Evolutionary conservation across 2,113 vertebrate species (phyloP), one percentile per base, ranked within the genome.

Genomic region (Gavia stellata): DNA sequence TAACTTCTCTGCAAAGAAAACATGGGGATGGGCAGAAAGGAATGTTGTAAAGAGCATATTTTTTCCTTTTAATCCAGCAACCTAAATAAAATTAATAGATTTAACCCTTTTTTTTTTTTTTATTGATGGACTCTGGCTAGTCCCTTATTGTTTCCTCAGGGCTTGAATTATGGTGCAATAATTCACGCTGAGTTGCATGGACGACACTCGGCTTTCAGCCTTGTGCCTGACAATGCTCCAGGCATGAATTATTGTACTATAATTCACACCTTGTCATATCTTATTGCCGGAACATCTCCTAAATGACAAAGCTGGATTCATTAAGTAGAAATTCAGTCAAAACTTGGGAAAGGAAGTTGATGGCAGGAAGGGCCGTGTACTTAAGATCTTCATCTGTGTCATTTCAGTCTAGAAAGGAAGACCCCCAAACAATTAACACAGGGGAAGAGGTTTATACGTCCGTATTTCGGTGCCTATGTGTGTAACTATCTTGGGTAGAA

Each of bases 321-420:
- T 98, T 98, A 97, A 97, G 94, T 94, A 92, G 96, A 97, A 98
- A 97, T 97, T 97, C 97, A 98, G 97, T 97, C 96, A 97, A 95
- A 98, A 97, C 96, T 96, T 95, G 96, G 95, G 78, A 59, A 96
- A 94, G 25, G 40, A 88, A 89, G 78, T 70, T 88, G 96, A 95
- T 94, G 96, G 95, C 97, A 97, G 96, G 97, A 97, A 97, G 95
- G 81, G 70, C 49, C 62, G 34, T 5, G 29, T 87, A 92, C 74
- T 92, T 85, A 81, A 85, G 80, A 18, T 4, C 90, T 81, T 94
- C 62, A 47, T 71, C 55, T 74, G 23, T 84, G 36, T 68, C 58
- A 36, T 65, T 75, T 75, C 71, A 36, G 52, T 61, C 53, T 31
- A 33, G 67, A 80, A 71, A 70, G 72, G 38, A 55, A 86, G 29